Evolutionary conservation across 2,113 vertebrate genomes (phyloP).

Genomic region (Proterorhinus semilunaris): DNA sequence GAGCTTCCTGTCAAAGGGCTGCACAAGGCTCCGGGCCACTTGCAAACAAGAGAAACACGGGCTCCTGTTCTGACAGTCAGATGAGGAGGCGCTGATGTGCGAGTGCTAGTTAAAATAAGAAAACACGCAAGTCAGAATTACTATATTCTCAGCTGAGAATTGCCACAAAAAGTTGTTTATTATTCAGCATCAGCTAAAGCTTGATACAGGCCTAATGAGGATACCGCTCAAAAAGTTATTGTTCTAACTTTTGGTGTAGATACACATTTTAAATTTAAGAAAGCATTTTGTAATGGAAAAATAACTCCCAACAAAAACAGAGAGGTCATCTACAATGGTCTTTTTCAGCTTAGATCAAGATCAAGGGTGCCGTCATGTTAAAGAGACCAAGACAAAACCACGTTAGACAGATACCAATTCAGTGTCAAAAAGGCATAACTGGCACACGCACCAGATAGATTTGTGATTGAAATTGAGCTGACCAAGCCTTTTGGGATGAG

Average conservation of each 20-base stretch:
- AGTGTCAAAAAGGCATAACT: too few species aligned
- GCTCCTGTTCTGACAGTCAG: conserved; percentile 7
- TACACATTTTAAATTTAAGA: too few species aligned
- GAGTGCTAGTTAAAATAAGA: background rate
- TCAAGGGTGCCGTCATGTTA: too few species aligned
- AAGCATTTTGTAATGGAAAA: too few species aligned
- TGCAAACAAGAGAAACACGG: conserved; percentile 29
- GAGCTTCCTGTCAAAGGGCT: conserved; percentile 63
- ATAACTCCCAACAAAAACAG: too few species aligned
- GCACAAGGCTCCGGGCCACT: conserved; percentile 23
- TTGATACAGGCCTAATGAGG: conserved; percentile 27
- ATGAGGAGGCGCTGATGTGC: background rate
- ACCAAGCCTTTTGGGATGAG: too few species aligned
- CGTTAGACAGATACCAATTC: too few species aligned
- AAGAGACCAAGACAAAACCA: too few species aligned
- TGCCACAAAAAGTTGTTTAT: conserved; percentile 22
- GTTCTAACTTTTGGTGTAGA: conserved; percentile 15
- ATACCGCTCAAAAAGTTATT: conserved; percentile 29
- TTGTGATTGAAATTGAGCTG: too few species aligned
- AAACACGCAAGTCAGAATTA: background rate
- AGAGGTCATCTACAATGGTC: too few species aligned
- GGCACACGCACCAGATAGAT: too few species aligned
- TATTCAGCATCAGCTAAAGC: conserved; percentile 39
- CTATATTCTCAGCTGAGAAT: conserved; percentile 3
- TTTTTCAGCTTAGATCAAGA: too few species aligned